Evolutionary conservation across 1,140 invertebrate genomes (phyloP).

Genomic region (Lordiphosa stackelbergi): DNA sequence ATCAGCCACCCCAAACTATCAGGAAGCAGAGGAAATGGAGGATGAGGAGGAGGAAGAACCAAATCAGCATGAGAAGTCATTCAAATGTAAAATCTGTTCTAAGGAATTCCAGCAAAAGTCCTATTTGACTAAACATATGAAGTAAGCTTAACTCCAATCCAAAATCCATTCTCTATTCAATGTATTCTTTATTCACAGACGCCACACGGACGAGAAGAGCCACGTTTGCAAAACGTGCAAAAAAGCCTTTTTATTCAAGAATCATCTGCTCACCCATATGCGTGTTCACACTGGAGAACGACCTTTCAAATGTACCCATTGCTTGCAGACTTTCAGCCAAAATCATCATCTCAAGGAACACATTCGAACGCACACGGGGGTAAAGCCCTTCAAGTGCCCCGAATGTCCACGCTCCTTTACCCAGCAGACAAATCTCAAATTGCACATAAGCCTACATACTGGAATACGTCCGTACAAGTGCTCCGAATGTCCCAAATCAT

Average conservation of each 20-base stretch:
- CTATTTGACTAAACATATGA: conserved; percentile 1
- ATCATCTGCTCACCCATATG: conserved; percentile 5
- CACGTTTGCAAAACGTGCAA: neutral
- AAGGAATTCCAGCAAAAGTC: neutral
- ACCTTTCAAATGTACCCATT: neutral
- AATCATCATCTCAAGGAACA: conserved; percentile 8
- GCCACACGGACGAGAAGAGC: neutral
- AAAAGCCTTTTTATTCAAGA: conserved; percentile 1
- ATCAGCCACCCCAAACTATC: too few relatives aligned
- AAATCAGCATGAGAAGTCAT: neutral
- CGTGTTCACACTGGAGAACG: conserved; percentile 6
- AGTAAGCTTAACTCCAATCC: neutral
- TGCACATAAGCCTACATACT: conserved; percentile 6
- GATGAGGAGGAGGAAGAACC: neutral
- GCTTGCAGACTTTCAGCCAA: neutral
- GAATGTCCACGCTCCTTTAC: conserved; percentile 4
- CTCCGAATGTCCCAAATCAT: neutral
- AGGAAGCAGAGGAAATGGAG: neutral
- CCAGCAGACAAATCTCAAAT: conserved; percentile 4
- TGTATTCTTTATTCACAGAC: neutral
- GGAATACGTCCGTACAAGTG: neutral
- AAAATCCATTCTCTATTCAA: too few relatives aligned
- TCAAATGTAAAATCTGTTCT: neutral
- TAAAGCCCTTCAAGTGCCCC: neutral
- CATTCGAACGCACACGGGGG: neutral